Percentiles rank a stretch among this genome's conserved stretches.
phyloP scores from a whole-genome alignment of 2,888 invertebrate species.

The Adelognathus sp. region DNA sequence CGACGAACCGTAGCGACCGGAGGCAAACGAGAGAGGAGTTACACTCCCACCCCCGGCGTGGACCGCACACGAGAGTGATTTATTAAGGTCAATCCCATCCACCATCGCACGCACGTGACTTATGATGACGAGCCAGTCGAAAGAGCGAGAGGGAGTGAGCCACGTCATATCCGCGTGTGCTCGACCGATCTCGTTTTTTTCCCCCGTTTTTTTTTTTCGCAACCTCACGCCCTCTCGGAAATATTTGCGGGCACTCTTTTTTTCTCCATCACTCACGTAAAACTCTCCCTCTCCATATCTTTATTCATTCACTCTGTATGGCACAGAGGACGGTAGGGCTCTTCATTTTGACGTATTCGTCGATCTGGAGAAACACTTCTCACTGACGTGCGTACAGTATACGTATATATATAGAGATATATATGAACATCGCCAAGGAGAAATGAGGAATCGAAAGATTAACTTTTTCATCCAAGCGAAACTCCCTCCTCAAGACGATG shows the following conservation, averaged over 20 bases:
- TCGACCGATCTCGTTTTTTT: not conserved
- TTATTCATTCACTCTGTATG: not conserved
- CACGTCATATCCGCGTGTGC: constrained; percentile 9
- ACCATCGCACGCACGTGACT: not conserved
- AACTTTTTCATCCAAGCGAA: not conserved
- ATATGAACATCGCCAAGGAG: not conserved
- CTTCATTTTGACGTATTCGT: not conserved
- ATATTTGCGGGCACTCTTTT: not conserved
- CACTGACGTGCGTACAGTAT: not conserved
- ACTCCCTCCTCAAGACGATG: not conserved
- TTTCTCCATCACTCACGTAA: constrained; percentile 36
- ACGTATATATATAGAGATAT: too few species aligned
- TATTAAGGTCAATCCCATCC: constrained; percentile 14
- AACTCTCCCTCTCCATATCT: not conserved
- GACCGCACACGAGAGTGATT: constrained; percentile 6
- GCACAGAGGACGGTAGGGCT: not conserved
- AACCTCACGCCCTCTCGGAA: not conserved
- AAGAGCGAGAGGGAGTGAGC: too few species aligned
- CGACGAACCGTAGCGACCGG: not conserved
- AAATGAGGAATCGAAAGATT: constrained; percentile 15
- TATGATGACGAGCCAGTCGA: constrained; percentile 17
- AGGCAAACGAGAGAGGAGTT: not conserved
- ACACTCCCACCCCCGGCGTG: not conserved
- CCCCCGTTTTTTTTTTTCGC: not conserved
- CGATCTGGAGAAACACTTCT: constrained; percentile 1